These are phyloP conservation scores for Acleris sparsana DNA, from an alignment of 2,888 invertebrate species.

Conservation along the genomic window DNA sequence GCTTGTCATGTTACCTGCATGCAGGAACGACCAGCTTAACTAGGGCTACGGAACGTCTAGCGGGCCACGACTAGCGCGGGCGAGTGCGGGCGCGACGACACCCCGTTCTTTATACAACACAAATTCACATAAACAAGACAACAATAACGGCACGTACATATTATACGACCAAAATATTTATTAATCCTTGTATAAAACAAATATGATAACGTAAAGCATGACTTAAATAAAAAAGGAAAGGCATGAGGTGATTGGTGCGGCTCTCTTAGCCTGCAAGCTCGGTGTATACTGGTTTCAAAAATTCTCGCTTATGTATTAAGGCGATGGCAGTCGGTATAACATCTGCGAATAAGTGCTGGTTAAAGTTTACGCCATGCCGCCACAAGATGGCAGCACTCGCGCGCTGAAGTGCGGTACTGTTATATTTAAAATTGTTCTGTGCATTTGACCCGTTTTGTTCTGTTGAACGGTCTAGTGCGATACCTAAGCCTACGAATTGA, in stretches of 20 bases:
- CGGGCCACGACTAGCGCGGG: conserved; percentile 52
- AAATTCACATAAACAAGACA: conserved; percentile 83
- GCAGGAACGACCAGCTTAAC: conserved; percentile 71
- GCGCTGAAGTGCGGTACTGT: conserved; percentile 19
- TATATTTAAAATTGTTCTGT: conserved; percentile 6
- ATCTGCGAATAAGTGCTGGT: conserved; percentile 21
- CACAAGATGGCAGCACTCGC: background rate
- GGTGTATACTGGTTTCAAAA: conserved; percentile 8
- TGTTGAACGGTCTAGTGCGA: conserved; percentile 46
- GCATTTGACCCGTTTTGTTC: conserved; percentile 29
- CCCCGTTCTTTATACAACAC: conserved; percentile 76
- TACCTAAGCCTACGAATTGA: conserved; percentile 16
- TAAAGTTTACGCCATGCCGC: conserved; percentile 9
- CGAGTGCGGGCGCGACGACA: conserved; percentile 78
- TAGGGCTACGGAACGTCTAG: conserved; percentile 76
- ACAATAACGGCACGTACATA: conserved; percentile 60
- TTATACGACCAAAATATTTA: conserved; percentile 83
- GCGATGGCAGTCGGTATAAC: conserved; percentile 6
- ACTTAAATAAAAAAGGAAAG: conserved; percentile 45
- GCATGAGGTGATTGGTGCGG: conserved; percentile 68
- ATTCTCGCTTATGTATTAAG: conserved; percentile 3
- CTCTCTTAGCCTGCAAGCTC: conserved; percentile 54
- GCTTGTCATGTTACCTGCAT: conserved; percentile 74
- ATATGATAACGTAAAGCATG: conserved; percentile 65
- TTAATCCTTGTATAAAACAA: conserved; percentile 57